Evolutionary conservation across 1,140 invertebrate genomes (phyloP), one percentile per base, ranked within the genome.

Genomic region (Panagrolaimus sp.): DNA sequence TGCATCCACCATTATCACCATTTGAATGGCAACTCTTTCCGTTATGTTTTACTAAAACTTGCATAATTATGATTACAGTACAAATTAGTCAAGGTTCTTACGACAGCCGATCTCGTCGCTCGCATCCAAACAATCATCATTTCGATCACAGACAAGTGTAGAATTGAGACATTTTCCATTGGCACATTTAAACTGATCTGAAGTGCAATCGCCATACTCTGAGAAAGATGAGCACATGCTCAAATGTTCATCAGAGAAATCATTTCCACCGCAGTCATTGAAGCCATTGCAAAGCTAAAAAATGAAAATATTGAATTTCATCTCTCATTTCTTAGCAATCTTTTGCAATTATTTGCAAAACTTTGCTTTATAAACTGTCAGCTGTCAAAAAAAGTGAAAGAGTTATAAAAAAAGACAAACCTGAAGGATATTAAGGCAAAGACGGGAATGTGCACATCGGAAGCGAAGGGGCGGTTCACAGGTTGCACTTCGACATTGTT

Each of bases 71-170:
- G n/a, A 6, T 70, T 7, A 48, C 12, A 10, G 10, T 24, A 15
- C n/a, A n/a, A 69, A 28, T 43, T 45, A 52, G n/a, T 14, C 14
- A 32, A 12, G 4, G 1, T 43, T 24, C 75, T 70, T 73, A 80
- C 74, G 67, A 67, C 80, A 82, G 67, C 82, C 80, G 63, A 92
- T 89, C 85, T 98, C 96, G 84, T 98, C 95, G 0, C 90, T 92
- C n/a, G n/a, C n/a, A 84, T 98, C 95, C 0, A 91, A 91, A 83
- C 96, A 98, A 83, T 98, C 94, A 83, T 96, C 90, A 75, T 90
- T 89, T 0, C 92, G 92, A 83, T 98, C 94, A 84, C 96, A 98
- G 32, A 97, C 90, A 84, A 94, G 93, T 0, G 92, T 89, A 79
- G 91, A 91, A 84, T 92, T 93, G 0, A 98, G 89, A 83, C 95